Evolutionary conservation across 2,113 vertebrate genomes (phyloP).

Genomic region (Vanacampus margaritifer): DNA sequence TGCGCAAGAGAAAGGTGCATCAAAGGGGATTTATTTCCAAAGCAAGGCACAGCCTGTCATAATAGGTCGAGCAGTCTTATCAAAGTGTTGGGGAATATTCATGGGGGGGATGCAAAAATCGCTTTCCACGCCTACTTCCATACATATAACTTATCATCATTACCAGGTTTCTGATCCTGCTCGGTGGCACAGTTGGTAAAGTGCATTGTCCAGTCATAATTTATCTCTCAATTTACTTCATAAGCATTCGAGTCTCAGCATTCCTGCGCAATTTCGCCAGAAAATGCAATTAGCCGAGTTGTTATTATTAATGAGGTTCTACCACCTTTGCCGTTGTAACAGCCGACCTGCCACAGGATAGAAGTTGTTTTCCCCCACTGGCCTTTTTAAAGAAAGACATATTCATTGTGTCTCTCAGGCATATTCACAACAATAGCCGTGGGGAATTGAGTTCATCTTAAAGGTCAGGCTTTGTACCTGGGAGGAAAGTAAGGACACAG

Average conservation of each 20-base stretch:
- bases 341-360: constrained; percentile 28
- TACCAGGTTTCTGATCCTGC: no score
- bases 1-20: background rate
- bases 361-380: constrained; percentile 39
- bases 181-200: no score
- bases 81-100: background rate
- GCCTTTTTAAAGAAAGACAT: constrained; percentile 56
- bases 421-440: constrained; percentile 52
- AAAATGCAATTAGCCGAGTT: no score
- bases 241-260: no score
- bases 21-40: background rate
- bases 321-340: background rate
- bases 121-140: no score
- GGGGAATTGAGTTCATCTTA: constrained; percentile 48
- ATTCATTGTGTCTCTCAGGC: constrained; percentile 54
- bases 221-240: no score
- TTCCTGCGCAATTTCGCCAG: no score
- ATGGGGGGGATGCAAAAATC: background rate
- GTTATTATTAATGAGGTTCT: background rate
- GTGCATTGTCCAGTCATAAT: no score
- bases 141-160: no score
- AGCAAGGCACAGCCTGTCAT: background rate
- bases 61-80: background rate
- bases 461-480: constrained; percentile 52
- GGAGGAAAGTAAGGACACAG: background rate